Percentiles rank a stretch among this genome's conserved stretches.
Conservation (phyloP, 2,113 vertebrate genomes). For the Psephotus haematonotus region DNA sequence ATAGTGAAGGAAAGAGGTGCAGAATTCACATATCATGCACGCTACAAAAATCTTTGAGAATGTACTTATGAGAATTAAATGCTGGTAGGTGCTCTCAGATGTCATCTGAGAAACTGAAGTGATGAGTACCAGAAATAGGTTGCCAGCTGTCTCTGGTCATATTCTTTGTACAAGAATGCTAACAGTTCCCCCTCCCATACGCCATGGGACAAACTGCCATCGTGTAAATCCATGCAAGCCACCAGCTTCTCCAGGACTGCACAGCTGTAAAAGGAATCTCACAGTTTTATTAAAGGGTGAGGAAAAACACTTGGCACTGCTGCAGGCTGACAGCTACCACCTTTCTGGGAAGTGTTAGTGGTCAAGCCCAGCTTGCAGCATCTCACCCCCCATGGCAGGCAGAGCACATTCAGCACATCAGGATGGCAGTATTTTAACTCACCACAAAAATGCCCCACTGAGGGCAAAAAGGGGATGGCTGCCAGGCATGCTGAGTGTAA, state of each 20-base stretch:
- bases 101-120: constrained; percentile 54
- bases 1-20: background rate
- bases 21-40: constrained; percentile 2
- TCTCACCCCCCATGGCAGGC: background rate
- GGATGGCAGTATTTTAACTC: background rate
- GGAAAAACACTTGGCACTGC: constrained; percentile 53
- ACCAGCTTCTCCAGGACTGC: constrained; percentile 25
- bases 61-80: constrained; percentile 52
- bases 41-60: constrained; percentile 4
- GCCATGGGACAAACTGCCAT: constrained; percentile 3
- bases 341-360: background rate
- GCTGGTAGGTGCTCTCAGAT: constrained; percentile 40
- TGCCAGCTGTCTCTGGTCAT: constrained; percentile 59
- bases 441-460: background rate
- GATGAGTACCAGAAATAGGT: constrained; percentile 52
- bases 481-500: background rate
- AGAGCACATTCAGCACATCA: background rate
- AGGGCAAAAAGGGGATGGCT: background rate
- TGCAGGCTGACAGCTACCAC: constrained; percentile 46
- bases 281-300: constrained; percentile 66
- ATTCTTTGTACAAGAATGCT: constrained; percentile 51
- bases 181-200: constrained; percentile 25
- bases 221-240: constrained; percentile 51
- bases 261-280: constrained; percentile 69
- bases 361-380: background rate